A percentile compares a stretch with the other conserved stretches of the same genome.
phyloP scores from a whole-genome alignment of 2,113 vertebrate species.

The Athene cunicularia region DNA sequence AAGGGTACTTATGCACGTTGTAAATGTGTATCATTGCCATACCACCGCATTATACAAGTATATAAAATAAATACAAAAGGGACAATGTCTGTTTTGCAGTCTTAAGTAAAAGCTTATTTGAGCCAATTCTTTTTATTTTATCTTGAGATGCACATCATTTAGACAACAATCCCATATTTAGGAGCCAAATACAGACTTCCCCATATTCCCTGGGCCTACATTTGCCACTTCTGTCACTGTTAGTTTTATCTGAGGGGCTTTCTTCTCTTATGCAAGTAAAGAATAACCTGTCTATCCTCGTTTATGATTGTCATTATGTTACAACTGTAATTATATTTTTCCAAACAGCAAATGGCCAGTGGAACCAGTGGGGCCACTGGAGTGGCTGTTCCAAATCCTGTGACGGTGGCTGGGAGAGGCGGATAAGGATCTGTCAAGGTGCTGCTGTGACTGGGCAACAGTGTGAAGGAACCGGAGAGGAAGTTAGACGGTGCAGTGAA shows the following conservation, averaged over 20 bases:
- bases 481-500: conserved; percentile 93
- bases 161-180: not conserved
- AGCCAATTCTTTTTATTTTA: not conserved
- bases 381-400: conserved; percentile 97
- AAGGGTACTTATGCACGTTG: not conserved
- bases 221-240: not conserved
- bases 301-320: not conserved
- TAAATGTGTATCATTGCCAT: not conserved
- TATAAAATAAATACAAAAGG: not conserved
- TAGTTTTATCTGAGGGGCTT: not conserved
- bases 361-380: conserved; percentile 98
- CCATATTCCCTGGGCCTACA: not conserved
- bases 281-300: not conserved
- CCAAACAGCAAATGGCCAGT: conserved; percentile 93
- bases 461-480: conserved; percentile 91
- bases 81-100: not conserved
- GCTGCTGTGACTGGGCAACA: conserved; percentile 87
- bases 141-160: not conserved
- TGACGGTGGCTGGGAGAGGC: conserved; percentile 93
- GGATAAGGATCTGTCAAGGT: conserved; percentile 91
- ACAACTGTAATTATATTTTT: not conserved
- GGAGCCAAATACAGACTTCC: not conserved
- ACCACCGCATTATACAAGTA: not conserved
- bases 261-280: not conserved
- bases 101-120: not conserved